Evolutionary conservation across 2,797 vertebrate species (phyloP), one percentile per base, ranked within the genome.

Genomic region (Rhabdophis nuchalis): DNA sequence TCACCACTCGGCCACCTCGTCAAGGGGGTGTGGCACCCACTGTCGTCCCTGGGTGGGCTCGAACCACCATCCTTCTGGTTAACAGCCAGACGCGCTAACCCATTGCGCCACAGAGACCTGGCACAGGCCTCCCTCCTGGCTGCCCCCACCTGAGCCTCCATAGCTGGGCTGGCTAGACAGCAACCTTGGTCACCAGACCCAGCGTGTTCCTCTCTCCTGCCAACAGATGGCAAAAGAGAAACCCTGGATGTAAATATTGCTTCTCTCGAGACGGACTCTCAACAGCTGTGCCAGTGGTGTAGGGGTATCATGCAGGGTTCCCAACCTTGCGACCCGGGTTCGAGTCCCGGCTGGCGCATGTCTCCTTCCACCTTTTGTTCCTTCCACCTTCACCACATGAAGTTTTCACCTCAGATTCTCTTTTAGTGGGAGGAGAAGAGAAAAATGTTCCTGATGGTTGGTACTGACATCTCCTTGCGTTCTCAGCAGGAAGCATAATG

Each of bases 141-240:
- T 77, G 5, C 29, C 32, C 18, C 18, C 32, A 32, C 20, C 3
- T 25, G 72, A 82, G 32, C 16, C 23, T 23, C 77, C 41, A 11
- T 12, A 1, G 41, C 41, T 23, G 10, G 41, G 41, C 3, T 46
- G 36, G 23, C 77, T 56, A 56, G 54, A 56, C 14, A 56, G 54
- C 16, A 56, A 56, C 3, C 0, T 61, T 4, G 0, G 27, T 82
- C 32, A 0, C 32, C 11, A 36, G 12, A 2, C 52, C 0, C 25
- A 12, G 60, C 3, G 5, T 18, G 29, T 8, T 9, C 9, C 9
- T n/a, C 52, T 18, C 16, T 54, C 29, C 85, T 0, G 0, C n/a
- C 50, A 4, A n/a, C 3, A n/a, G 14, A n/a, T 3, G 0, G 8
- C 3, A 32, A 68, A n/a, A 6, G 13, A 32, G 61, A 29, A 61